Evolutionary conservation across 2,797 vertebrate species (phyloP), one percentile per base, ranked within the genome.

Genomic region (Thalassophryne amazonica): DNA sequence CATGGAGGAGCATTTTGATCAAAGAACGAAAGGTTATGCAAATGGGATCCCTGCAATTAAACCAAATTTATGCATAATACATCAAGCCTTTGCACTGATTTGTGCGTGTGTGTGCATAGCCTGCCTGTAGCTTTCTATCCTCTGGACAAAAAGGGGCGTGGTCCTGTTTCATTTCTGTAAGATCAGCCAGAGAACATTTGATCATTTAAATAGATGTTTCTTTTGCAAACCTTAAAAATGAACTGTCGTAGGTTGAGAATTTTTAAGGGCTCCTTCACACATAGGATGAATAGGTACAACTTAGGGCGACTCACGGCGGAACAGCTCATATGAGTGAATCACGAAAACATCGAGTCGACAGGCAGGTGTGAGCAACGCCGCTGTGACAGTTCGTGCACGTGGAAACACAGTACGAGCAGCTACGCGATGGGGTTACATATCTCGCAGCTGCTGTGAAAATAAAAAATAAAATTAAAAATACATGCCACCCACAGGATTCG

Each of bases 51-150:
- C 59, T 17, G 58, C 79, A 85, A 83, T 86, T 85, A 83, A 81
- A 77, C 60, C 60, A 74, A 81, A 83, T 78, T 69, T 81, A 85
- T 84, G 63, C 73, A 88, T 84, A 82, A 88, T 83, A 71, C 79
- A 86, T 85, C 49, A 69, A 71, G 63, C 37, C 48, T 68, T 37
- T 63, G 41, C 30, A 53, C 36, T 64, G 13, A 24, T 51, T 31
- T 62, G 20, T 45, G 27, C 10, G 52, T 48, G 17, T 61, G 47
- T 29, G 29, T 36, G 24, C 28, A 22, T 47, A 48, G 48, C 22
- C 29, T 40, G 46, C 32, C 15, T 78, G 43, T 29, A 35, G 38
- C 58, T 60, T 50, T 62, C 55, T 66, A 45, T 74, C 55, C 43
- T 50, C 40, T 22, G 35, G 33, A 41, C 43, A 45, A 48, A 66